phyloP scores from a whole-genome alignment of 2,797 vertebrate genomes.

The Melanogrammus aeglefinus region DNA sequence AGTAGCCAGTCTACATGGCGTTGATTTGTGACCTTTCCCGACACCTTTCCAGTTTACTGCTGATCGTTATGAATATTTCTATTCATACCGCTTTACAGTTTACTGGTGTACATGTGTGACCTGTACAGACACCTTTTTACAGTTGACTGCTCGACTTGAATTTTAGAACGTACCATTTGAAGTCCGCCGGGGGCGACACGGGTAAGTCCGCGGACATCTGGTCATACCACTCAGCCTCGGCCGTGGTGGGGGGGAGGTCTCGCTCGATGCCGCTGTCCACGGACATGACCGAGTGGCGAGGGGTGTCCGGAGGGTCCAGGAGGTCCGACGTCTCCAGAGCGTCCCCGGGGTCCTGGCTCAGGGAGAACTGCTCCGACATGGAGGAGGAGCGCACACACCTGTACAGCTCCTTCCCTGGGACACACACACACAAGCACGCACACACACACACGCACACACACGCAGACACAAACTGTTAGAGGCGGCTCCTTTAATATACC shows the following conservation, averaged over 20 bases:
- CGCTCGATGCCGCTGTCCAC: slow-evolving; percentile 91
- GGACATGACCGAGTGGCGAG: slow-evolving; percentile 84
- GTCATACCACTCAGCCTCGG: slow-evolving; percentile 22
- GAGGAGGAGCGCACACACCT: slow-evolving; percentile 76
- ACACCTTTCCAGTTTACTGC: too few relatives aligned
- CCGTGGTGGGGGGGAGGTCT: slow-evolving; percentile 72
- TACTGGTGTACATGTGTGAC: too few relatives aligned
- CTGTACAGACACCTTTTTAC: too few relatives aligned
- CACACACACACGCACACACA: slow-evolving; percentile 3
- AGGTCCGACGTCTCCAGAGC: slow-evolving; percentile 77
- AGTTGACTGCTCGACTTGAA: background rate
- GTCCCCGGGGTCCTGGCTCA: slow-evolving; percentile 73
- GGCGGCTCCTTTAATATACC: too few relatives aligned
- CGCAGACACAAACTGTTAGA: background rate
- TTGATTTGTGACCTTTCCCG: too few relatives aligned
- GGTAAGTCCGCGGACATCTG: background rate
- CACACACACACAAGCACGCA: slow-evolving; percentile 11
- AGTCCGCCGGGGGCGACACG: background rate
- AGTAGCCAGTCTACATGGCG: too few relatives aligned
- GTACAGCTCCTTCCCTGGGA: slow-evolving; percentile 85
- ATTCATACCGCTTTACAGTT: too few relatives aligned
- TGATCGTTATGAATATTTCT: too few relatives aligned
- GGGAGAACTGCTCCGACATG: slow-evolving; percentile 53
- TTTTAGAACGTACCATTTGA: background rate
- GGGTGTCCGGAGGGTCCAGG: slow-evolving; percentile 49